Base-by-base conservation (phyloP, 1,140 invertebrate species). In the Lepidostoma basale region DNA sequence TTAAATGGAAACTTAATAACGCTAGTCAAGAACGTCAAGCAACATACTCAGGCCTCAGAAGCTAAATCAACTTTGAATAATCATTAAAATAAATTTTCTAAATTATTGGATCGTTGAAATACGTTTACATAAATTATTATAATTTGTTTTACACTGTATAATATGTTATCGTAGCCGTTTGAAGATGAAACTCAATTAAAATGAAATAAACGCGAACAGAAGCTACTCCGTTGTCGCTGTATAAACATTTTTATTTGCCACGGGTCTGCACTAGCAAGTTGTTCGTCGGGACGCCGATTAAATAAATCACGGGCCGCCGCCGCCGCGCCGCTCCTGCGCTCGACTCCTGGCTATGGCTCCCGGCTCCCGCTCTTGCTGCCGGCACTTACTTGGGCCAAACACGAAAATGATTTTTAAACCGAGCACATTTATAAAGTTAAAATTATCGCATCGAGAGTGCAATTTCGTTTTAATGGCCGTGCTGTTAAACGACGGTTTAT, bases 401-500 rank as follows among this genome's bases (percentile, higher is more conserved):
- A 59, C 18, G 39, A 59, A 59, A 40, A 42, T 40, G 39, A 59
- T 40, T 59, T 40, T 59, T 59, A 40, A 59, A 42, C 56, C 14
- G 10, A 36, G 33, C 36, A 62, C 25, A 62, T 26, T 45, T 62
- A 10, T 23, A 26, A 45, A 62, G 23, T 44, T 45, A 18, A 69
- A 64, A 63, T 69, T 69, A 69, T 69, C 62, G 22, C 68, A 49
- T 23, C 26, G 52, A 45, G 36, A 52, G 39, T 45, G 52, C 67
- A 49, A 56, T 65, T 65, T 45, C 20, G 40, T 63, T 65, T 68
- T 70, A 70, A 66, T 40, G 68, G 56, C 58, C 44, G 30, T 52
- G 63, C 47, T 66, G 68, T 70, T 66, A 70, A 70, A 66, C 42
- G 68, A 25, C 58, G 58, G 18, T 54, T 22, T 54, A 62, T 62